Evolutionary conservation across 2,888 invertebrate genomes (phyloP).

Genomic region (Nemotelus pantherinus): DNA sequence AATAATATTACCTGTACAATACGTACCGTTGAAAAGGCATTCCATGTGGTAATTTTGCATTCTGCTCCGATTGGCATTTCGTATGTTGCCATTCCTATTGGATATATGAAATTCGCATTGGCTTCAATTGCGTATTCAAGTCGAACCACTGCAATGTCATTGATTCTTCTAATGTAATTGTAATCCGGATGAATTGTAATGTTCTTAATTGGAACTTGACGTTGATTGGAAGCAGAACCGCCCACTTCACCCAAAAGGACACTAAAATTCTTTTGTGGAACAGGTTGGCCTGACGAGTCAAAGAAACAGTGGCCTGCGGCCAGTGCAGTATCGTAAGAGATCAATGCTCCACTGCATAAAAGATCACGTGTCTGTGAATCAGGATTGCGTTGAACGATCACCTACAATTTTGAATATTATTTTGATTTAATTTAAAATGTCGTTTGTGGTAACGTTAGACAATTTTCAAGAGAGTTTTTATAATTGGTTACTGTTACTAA

Average conservation of each 20-base stretch:
- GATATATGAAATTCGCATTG: neutral
- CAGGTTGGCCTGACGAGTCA: neutral
- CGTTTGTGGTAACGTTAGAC: too few species aligned
- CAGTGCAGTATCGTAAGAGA: slow-evolving; percentile 21
- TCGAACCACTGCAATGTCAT: slow-evolving; percentile 29
- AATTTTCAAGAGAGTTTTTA: too few species aligned
- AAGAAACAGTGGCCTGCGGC: slow-evolving; percentile 29
- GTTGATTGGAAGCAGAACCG: neutral
- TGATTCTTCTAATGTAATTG: neutral
- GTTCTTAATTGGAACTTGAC: neutral
- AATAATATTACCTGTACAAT: neutral
- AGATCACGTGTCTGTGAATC: slow-evolving; percentile 12
- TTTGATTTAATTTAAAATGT: too few species aligned
- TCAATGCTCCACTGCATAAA: slow-evolving; percentile 32
- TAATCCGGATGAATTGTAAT: slow-evolving; percentile 36
- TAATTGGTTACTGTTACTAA: too few species aligned
- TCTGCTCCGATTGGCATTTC: neutral
- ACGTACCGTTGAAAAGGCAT: slow-evolving; percentile 13
- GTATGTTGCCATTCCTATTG: slow-evolving; percentile 34
- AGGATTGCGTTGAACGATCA: slow-evolving; percentile 11
- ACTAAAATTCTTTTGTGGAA: slow-evolving; percentile 16
- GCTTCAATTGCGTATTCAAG: neutral
- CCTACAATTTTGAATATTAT: neutral
- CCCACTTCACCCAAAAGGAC: slow-evolving; percentile 26
- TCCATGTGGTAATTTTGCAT: slow-evolving; percentile 25